A percentile compares a stretch with the other conserved stretches of the same genome.
Conservation (phyloP, 2,113 vertebrate species). For the Tragulus kanchil region DNA sequence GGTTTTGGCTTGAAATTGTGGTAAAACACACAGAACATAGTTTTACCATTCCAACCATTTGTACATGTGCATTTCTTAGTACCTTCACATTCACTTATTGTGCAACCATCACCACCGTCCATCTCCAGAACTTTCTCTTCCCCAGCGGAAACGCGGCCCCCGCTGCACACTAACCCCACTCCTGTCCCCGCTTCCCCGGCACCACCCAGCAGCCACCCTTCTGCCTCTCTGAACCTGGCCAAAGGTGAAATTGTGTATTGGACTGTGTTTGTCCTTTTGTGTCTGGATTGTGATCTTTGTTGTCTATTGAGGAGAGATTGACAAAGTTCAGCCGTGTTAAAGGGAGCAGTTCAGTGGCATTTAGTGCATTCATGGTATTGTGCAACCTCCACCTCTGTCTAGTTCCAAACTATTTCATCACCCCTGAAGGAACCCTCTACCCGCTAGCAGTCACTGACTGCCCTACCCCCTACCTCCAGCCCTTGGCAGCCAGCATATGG, state of each 20-base stretch:
- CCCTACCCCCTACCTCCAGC: background rate
- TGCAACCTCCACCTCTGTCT: background rate
- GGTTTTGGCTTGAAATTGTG: background rate
- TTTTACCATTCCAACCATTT: background rate
- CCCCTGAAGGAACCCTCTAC: background rate
- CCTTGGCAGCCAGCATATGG: background rate
- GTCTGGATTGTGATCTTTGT: background rate
- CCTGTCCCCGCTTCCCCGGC: background rate
- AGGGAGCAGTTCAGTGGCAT: background rate
- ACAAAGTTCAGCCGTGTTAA: background rate
- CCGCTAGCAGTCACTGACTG: background rate
- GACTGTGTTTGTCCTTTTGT: background rate
- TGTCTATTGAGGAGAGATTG: background rate
- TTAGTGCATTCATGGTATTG: background rate
- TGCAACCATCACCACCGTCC: accelerated
- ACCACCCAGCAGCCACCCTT: no score
- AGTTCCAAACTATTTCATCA: background rate
- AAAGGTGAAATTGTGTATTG: background rate
- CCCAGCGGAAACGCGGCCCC: background rate
- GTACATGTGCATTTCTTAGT: background rate
- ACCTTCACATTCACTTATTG: background rate
- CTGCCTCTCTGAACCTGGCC: background rate
- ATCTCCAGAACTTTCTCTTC: background rate
- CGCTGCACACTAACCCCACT: background rate
- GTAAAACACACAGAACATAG: background rate